Percentiles rank a stretch among this genome's conserved stretches.
These are phyloP conservation scores for Megalurothrips usitatus DNA, from an alignment of 2,888 invertebrate species.

Conservation along the genomic window DNA sequence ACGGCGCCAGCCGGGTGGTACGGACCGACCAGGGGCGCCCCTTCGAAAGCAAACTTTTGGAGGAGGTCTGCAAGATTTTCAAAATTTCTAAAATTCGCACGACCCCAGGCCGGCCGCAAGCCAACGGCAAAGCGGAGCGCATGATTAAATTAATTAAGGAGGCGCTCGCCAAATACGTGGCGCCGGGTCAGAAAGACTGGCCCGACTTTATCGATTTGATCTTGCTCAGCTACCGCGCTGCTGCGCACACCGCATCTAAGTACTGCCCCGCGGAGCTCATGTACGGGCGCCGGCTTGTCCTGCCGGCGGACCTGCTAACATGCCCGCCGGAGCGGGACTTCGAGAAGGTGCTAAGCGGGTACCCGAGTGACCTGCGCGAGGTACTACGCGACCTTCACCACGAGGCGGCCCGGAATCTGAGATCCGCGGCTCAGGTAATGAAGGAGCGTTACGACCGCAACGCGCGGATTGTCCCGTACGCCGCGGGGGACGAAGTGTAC, in stretches of 20 bases:
- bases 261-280: background rate
- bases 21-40: background rate
- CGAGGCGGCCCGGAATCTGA: background rate
- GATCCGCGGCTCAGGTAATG: background rate
- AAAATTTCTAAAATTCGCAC: background rate
- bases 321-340: background rate
- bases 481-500: background rate
- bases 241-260: background rate
- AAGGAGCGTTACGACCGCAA: background rate
- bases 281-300: background rate
- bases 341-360: background rate
- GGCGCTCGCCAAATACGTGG: background rate
- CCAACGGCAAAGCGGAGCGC: background rate
- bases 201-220: background rate
- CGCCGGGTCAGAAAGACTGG: background rate
- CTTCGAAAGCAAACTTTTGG: background rate
- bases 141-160: background rate
- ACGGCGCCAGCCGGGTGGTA: background rate
- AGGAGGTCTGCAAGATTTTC: background rate
- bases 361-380: background rate
- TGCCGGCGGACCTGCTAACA: background rate
- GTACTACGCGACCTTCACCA: background rate
- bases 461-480: background rate
- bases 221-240: background rate
- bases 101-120: background rate